Conservation (phyloP, 2,113 vertebrate species). For the Rutilus rutilus region DNA sequence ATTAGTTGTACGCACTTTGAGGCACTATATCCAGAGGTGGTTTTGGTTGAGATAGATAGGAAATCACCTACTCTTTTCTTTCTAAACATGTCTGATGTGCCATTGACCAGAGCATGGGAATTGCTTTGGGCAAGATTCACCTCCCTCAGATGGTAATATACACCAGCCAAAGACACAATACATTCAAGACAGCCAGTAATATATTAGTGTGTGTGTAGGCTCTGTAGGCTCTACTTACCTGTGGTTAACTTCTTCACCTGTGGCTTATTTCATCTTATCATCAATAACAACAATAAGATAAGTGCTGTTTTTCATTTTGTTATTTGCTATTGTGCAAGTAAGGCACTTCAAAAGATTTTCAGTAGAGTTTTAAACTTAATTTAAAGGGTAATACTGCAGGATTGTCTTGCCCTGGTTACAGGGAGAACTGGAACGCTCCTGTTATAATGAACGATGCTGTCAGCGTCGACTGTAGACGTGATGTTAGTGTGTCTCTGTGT, state of each 20-base stretch:
- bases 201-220: neutral
- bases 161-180: neutral
- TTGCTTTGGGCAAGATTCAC: conserved; percentile 43
- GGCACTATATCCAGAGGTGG: conserved; percentile 13
- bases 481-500: conserved; percentile 10
- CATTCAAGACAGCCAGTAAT: conserved; percentile 2
- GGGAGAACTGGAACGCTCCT: neutral
- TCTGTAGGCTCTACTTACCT: conserved; percentile 5
- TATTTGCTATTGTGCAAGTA: neutral
- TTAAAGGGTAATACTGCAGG: neutral
- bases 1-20: neutral
- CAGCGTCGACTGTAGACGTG: neutral
- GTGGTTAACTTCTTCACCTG: conserved; percentile 1
- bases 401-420: neutral
- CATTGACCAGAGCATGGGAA: conserved; percentile 41
- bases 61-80: conserved; percentile 11
- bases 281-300: neutral
- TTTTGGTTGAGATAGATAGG: conserved; percentile 2
- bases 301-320: neutral
- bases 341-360: neutral
- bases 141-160: conserved; percentile 24
- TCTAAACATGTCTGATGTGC: conserved; percentile 3
- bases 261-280: neutral
- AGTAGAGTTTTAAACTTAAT: neutral
- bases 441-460: neutral